Conservation (phyloP, 2,888 invertebrate genomes). For the Macrosiphum euphorbiae region DNA sequence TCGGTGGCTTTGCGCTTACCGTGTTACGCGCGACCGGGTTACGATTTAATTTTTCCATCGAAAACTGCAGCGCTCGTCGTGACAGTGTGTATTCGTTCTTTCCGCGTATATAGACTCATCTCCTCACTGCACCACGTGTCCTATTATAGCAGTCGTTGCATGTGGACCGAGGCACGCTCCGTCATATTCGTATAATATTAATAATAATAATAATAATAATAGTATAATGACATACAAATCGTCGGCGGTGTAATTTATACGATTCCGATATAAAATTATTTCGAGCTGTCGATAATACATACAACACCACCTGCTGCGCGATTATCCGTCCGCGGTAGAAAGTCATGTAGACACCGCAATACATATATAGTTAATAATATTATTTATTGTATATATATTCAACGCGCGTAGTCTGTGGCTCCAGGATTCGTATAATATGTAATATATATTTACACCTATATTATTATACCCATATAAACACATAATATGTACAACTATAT, state of each 20-base stretch:
- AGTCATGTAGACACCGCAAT: background rate
- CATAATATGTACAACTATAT: background rate
- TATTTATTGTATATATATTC: background rate
- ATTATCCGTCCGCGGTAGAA: background rate
- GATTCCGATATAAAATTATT: background rate
- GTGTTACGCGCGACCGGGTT: background rate
- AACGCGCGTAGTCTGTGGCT: background rate
- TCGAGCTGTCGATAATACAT: background rate
- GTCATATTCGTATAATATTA: background rate
- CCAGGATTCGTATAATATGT: background rate
- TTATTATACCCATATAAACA: background rate
- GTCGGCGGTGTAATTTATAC: background rate
- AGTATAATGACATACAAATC: background rate
- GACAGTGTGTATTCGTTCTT: background rate
- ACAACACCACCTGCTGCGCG: background rate
- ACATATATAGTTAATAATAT: too few species aligned
- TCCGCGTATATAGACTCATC: background rate
- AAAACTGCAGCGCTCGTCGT: background rate
- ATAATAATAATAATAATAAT: background rate
- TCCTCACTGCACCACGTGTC: background rate
- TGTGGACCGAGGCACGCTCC: background rate
- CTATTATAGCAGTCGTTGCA: background rate
- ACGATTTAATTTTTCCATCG: conserved; percentile 15
- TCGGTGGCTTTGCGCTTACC: background rate
- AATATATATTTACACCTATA: background rate